phyloP scores from a whole-genome alignment of 1,140 invertebrate species.

The Drosophila kanapiae region DNA sequence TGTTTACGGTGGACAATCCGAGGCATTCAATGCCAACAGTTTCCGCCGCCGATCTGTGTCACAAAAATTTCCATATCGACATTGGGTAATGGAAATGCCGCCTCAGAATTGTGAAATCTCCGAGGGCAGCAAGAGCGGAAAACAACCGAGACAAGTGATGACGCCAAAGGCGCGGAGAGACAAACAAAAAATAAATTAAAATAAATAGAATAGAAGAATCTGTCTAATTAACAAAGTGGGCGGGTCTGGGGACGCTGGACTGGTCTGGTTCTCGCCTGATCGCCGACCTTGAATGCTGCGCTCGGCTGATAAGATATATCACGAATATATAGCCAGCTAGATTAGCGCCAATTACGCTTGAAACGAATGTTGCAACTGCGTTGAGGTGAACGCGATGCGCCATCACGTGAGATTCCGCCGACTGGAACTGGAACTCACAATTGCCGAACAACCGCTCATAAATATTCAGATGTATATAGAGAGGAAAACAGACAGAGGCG shows the following conservation, averaged over 20 bases:
- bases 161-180: conserved; percentile 36
- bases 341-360: conserved; percentile 34
- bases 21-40: conserved; percentile 56
- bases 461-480: conserved; percentile 13
- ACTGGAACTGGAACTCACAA: conserved; percentile 31
- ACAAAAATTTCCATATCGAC: conserved; percentile 67
- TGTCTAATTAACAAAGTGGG: conserved; percentile 46
- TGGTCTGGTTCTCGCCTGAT: conserved; percentile 33
- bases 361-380: conserved; percentile 23
- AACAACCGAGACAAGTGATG: conserved; percentile 39
- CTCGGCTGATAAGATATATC: conserved; percentile 39
- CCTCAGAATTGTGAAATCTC: conserved; percentile 59
- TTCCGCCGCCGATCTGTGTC: conserved; percentile 65
- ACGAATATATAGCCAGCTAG: conserved; percentile 14
- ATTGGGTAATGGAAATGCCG: conserved; percentile 53
- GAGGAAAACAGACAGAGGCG: conserved; percentile 1
- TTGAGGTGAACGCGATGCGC: conserved; percentile 16
- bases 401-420: conserved; percentile 59
- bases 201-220: conserved; percentile 23
- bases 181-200: conserved; percentile 39
- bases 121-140: conserved; percentile 20
- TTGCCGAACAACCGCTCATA: conserved; percentile 32
- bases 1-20: conserved; percentile 24
- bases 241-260: conserved; percentile 18
- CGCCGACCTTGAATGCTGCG: conserved; percentile 30